phyloP scores from a whole-genome alignment of 1,140 invertebrate species.

The Chrysoperla carnea region DNA sequence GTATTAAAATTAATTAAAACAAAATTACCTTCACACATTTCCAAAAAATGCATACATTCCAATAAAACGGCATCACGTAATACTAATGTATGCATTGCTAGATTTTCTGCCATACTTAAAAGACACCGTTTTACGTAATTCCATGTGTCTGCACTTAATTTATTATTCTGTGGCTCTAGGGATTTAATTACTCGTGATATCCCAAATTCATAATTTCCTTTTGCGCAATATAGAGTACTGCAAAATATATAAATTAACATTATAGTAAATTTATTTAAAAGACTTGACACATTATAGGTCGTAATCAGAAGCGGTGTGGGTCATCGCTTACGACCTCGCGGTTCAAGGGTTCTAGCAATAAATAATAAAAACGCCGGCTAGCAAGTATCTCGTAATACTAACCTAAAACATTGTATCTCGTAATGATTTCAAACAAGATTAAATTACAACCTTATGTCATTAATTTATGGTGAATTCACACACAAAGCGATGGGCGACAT shows the following conservation, averaged over 20 bases:
- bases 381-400: too few species aligned
- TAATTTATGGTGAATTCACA: too few species aligned
- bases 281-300: too few species aligned
- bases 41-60: conserved; percentile 83
- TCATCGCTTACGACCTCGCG: too few species aligned
- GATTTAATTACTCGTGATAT: conserved; percentile 97
- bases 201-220: conserved; percentile 99
- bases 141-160: conserved; percentile 93
- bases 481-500: too few species aligned
- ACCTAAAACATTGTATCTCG: too few species aligned
- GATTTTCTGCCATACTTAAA: conserved; percentile 80
- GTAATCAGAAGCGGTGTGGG: too few species aligned
- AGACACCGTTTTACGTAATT: conserved; percentile 93
- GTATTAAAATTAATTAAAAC: too few species aligned
- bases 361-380: too few species aligned
- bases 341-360: too few species aligned
- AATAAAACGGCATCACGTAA: conserved; percentile 74
- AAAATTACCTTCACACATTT: conserved; percentile 60
- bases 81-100: conserved; percentile 80
- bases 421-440: too few species aligned
- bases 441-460: too few species aligned
- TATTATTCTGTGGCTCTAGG: conserved; percentile 88
- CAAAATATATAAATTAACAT: conserved; percentile 9
- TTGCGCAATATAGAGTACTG: conserved; percentile 89
- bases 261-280: not conserved